Evolutionary conservation across 2,113 vertebrate species (phyloP), one percentile per base, ranked within the genome.

Genomic region (Elgaria multicarinata): DNA sequence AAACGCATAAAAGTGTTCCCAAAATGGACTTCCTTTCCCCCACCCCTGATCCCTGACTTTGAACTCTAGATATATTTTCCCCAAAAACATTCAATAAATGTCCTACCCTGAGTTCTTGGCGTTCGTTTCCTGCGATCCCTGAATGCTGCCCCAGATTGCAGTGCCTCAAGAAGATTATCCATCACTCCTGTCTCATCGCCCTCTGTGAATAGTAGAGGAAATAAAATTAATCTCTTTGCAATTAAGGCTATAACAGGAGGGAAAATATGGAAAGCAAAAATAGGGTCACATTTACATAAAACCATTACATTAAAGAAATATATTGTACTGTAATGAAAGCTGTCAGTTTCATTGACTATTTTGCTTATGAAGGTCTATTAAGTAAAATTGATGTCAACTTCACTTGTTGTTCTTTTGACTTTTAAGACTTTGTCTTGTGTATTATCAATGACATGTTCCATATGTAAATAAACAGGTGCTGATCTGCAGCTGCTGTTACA

Each of bases 101-200:
- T 74, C 95, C 95, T 94, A 96, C 97, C 97, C 87, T 96, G 96
- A 22, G 95, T 97, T 79, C 98, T 98, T 1, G 99, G 98, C 83
- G 96, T 98, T 85, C 99, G 97, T 98, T 99, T 99, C 97, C 99
- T 96, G 6, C 99, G 98, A 96, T 99, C 98, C 64, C 99, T 96
- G 98, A 99, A 99, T 1, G 99, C 99, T n/a, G 98, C 99, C 94
- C 99, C 99, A 3, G 99, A 99, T 93, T 99, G 99, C 87, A 99
- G 95, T 82, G 99, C 99, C 94, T 99, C 99, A 94, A 99, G 98
- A 94, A 99, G 96, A 83, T 98, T 99, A 96, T 99, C 99, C 99
- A 99, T 99, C 96, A 99, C 99, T 28, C 99, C 99, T 0, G 98
- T 99, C 97, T 99, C 99, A 87, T 99, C 98, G 91, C 99, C 99